Evolutionary conservation across 1,140 invertebrate species (phyloP), one percentile per base, ranked within the genome.

Genomic region (Himalopsyche phryganea): DNA sequence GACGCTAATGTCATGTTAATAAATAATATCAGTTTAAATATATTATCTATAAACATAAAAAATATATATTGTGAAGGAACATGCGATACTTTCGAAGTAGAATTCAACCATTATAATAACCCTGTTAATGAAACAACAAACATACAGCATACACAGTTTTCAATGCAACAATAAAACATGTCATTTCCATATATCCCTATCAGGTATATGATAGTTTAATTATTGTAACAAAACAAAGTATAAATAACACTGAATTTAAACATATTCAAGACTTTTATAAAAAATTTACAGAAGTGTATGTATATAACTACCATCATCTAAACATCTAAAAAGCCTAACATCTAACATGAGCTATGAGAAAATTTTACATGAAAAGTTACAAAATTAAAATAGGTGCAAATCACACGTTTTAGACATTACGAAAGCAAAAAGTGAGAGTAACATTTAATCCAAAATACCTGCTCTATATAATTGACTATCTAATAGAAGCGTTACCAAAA

Each of bases 401-500:
- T 40, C 61, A 50, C 49, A 63, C 61, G 51, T 35, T 59, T 51
- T 13, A 59, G 56, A 63, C 61, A 51, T 51, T 58, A 63, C 61
- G 59, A 59, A 63, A 63, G 61, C 61, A 55, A 59, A 56, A 32
- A 41, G 28, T 54, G 17, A 50, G 10, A 44, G 20, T 38, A 58
- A 40, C 46, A 19, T 54, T 46, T 42, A 48, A 56, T 17, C 41
- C 20, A 54, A 63, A 58, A 59, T 45, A 42, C 48, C 52, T 20
- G 40, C 35, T 56, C 52, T 50, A n/a, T 55, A 63, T 63, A 63
- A 63, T 63, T 63, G 61, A 63, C 61, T 63, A 63, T 59, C 61
- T 63, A 63, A 59, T 44, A 58, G 50, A 50, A 46, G 45, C 45
- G 48, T 55, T 55, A 55, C 20, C 17, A 33, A 44, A 51, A 23